phyloP scores from a whole-genome alignment of 2,797 vertebrate species.

The Astyanax mexicanus region DNA sequence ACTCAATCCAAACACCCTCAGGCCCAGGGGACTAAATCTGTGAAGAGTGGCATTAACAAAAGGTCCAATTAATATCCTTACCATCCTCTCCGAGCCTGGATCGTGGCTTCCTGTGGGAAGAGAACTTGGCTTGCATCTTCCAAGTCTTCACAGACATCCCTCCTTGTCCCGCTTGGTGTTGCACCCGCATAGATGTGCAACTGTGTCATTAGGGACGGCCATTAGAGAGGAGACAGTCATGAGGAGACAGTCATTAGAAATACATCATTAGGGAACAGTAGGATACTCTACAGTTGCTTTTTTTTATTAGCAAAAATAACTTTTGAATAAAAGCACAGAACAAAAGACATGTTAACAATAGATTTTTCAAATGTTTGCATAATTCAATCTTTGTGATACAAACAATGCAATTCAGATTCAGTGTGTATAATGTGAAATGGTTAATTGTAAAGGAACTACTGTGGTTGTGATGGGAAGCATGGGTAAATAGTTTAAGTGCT shows the following conservation, averaged over 20 bases:
- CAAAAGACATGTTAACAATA: background rate
- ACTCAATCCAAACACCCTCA: background rate
- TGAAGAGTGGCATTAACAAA: background rate
- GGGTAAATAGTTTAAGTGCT: too few relatives aligned
- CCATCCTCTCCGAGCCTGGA: constrained; percentile 87
- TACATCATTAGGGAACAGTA: constrained; percentile 33
- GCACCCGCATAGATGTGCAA: constrained; percentile 80
- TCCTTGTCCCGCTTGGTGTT: constrained; percentile 73
- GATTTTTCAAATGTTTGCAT: background rate
- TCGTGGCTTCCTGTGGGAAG: constrained; percentile 74
- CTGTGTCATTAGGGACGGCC: constrained; percentile 73
- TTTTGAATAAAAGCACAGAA: constrained; percentile 1
- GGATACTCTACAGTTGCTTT: background rate
- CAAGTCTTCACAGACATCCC: constrained; percentile 77
- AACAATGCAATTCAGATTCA: too few relatives aligned
- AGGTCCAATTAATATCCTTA: constrained; percentile 69
- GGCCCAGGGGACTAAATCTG: background rate
- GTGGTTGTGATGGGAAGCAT: background rate
- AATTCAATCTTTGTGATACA: background rate
- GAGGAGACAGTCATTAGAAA: constrained; percentile 33
- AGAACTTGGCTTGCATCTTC: constrained; percentile 75
- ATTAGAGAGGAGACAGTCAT: constrained; percentile 47
- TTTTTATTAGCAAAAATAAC: background rate
- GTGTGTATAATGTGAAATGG: too few relatives aligned
- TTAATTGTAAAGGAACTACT: too few relatives aligned